These are phyloP conservation scores for Liasis olivaceus DNA, from an alignment of 2,797 vertebrate genomes.

Conservation along the genomic window DNA sequence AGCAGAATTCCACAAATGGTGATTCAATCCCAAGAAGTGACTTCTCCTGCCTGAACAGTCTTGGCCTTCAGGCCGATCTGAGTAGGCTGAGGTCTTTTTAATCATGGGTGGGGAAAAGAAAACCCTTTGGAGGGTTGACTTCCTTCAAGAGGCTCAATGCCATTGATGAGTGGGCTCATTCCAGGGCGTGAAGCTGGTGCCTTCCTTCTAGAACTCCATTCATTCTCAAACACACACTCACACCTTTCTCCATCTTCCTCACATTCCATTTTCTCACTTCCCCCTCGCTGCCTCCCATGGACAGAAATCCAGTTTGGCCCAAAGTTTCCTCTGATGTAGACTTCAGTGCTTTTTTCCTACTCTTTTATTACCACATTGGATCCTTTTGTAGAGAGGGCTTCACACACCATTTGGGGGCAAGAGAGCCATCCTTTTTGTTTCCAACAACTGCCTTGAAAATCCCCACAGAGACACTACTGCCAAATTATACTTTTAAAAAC, in stretches of 20 bases:
- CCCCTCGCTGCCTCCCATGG: background rate
- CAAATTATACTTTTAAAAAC: background rate
- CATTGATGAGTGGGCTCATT: background rate
- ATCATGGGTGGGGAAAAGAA: background rate
- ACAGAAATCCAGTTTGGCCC: no score
- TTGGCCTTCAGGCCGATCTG: background rate
- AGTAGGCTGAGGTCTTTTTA: background rate
- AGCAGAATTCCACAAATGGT: no score
- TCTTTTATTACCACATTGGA: background rate
- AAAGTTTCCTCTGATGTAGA: no score
- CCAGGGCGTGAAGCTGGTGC: background rate
- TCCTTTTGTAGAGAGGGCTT: no score
- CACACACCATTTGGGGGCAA: background rate
- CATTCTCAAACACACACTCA: background rate
- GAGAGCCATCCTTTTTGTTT: background rate
- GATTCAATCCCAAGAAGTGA: background rate
- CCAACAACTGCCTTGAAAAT: background rate
- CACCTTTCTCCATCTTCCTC: background rate
- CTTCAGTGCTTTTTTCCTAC: background rate
- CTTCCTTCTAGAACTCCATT: background rate
- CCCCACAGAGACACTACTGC: background rate
- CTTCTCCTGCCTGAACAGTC: background rate
- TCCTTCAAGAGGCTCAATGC: background rate
- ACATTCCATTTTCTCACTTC: background rate
- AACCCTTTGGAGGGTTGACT: background rate